Evolutionary conservation across 1,140 invertebrate species (phyloP), one percentile per base, ranked within the genome.

Genomic region (Zaprionus gabonicus): DNA sequence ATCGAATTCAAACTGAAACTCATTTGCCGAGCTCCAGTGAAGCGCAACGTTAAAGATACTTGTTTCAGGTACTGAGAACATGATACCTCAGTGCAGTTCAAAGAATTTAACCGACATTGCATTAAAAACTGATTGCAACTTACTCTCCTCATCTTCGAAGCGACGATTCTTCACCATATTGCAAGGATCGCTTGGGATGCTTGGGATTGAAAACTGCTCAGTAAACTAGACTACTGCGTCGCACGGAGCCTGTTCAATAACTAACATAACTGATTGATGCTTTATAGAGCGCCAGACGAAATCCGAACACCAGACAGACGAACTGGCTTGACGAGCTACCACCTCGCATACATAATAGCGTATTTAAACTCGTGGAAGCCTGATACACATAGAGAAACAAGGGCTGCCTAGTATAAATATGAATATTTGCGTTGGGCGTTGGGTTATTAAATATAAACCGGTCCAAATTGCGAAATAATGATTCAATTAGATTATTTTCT

Each of bases 211-310:
- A 62, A 17, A 80, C 20, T 65, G 36, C 44, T 70, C 51, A 53
- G n/a, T 31, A 44, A 46, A 17, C 55, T 60, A 46, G 77, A 87
- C 74, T 70, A 70, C 72, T 76, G 70, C 55, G 70, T 79, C 20
- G 64, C 70, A 60, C 67, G 81, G 65, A 75, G 86, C 44, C 82
- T 82, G 64, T 78, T 72, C 68, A 70, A 71, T 65, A 74, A 73
- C 80, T 83, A 85, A 88, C 79, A 76, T 80, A 77, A 86, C 79
- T 85, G 71, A 78, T 91, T 77, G 72, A 77, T 80, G 75, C 64
- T 77, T 80, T 78, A 59, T 69, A 28, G 56, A 76, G 60, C 78
- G 25, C 4, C 46, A 51, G 9, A 20, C 20, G 20, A 23, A 20
- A 25, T 51, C 46, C 1, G 46, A 51, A 25, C 9, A 25, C 3